phyloP scores from a whole-genome alignment of 1,140 invertebrate genomes.

The Leptonema lineaticorne region DNA sequence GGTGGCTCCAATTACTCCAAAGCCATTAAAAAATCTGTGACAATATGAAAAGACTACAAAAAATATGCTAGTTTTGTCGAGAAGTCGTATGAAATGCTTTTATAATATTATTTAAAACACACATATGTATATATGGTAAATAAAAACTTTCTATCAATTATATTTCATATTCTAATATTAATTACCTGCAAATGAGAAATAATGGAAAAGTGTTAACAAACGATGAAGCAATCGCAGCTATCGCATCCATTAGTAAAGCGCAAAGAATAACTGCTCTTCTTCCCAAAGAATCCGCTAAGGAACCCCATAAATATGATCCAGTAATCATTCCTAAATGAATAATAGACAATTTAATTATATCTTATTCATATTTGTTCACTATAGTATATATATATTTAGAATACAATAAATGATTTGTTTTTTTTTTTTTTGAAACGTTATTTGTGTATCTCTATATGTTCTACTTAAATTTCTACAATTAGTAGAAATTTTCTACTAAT shows the following conservation, averaged over 20 bases:
- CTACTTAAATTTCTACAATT: too few relatives aligned
- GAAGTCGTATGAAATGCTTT: too few relatives aligned
- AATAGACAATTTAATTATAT: neutral
- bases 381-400: slow-evolving; percentile 41
- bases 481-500: too few relatives aligned
- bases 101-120: too few relatives aligned
- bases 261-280: slow-evolving; percentile 61
- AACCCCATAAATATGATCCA: slow-evolving; percentile 68
- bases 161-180: too few relatives aligned
- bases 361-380: neutral
- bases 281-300: slow-evolving; percentile 62
- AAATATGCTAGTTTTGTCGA: slow-evolving; percentile 45
- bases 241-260: slow-evolving; percentile 62
- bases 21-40: slow-evolving; percentile 66
- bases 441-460: too few relatives aligned
- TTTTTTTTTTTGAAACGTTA: too few relatives aligned
- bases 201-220: slow-evolving; percentile 60
- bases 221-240: slow-evolving; percentile 61
- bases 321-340: slow-evolving; percentile 65
- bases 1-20: slow-evolving; percentile 60
- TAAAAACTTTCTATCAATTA: too few relatives aligned
- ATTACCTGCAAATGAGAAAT: slow-evolving; percentile 61
- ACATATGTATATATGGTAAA: too few relatives aligned
- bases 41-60: slow-evolving; percentile 48
- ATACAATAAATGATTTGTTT: too few relatives aligned